Base-by-base conservation (phyloP, 2,888 invertebrate genomes). In the Acrobasis repandana region DNA sequence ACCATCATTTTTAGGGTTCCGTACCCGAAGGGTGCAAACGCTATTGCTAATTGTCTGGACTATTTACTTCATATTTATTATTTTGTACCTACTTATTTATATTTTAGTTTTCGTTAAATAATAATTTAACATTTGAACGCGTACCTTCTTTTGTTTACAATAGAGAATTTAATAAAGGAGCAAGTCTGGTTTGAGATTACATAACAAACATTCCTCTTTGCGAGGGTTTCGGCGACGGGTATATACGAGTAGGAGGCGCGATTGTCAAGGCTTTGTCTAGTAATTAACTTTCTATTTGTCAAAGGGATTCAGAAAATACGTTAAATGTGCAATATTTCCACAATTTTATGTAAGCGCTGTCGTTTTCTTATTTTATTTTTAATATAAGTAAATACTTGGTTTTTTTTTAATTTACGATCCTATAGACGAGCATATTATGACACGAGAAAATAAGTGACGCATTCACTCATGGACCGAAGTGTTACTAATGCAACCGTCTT, bases 231-330 rank as follows among this genome's bases (percentile, higher is more conserved):
- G 6, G 10, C 36, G 16, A 11, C 36, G 16, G 16, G 36, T n/a
- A n/a, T n/a, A n/a, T n/a, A n/a, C n/a, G n/a, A n/a, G n/a, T 10
- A 6, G 16, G 18, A n/a, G 28, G 14, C 49, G 49, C 28, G 1
- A 50, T 50, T 43, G 54, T 38, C 38, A 20, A 43, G 54, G 38
- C 18, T 38, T 54, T 54, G 14, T 38, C 18, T 54, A 20, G 2
- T 54, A 54, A 43, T 54, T 54, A 54, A 54, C 16, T 54, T n/a
- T 15, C 54, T 16, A n/a, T 15, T 28, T 28, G 36, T n/a, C 34
- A 54, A 54, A 38, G 34, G 36, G 38, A 54, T 18, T 16, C 16
- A 2, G 18, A 15, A 62, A 56, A 16, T 11, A 9, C 47, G 4
- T 10, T 56, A 3, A 10, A 6, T 18, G 18, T 9, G 48, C 16